Conservation (phyloP, 2,888 invertebrate genomes). For the Alloscopus bannaensis region DNA sequence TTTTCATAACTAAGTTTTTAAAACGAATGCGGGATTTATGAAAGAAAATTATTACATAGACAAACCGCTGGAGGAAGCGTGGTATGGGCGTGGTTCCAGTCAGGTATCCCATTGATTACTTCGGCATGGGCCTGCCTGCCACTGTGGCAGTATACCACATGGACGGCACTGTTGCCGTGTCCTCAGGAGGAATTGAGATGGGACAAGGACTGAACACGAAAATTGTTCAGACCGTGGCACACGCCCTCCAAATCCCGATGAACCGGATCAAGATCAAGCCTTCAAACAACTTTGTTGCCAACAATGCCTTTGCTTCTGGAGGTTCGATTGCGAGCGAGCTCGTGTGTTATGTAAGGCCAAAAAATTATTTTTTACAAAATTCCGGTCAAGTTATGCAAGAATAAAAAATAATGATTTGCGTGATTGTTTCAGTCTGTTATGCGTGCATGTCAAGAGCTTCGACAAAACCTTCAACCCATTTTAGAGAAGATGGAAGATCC, state of each 20-base stretch:
- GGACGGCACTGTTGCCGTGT: conserved; percentile 51
- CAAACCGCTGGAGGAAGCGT: conserved; percentile 88
- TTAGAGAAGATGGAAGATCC: conserved; percentile 73
- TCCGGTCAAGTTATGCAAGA: no score
- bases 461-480: conserved; percentile 74
- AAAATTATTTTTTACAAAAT: neutral
- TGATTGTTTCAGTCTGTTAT: conserved; percentile 73
- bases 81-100: conserved; percentile 80
- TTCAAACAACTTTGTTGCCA: conserved; percentile 73
- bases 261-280: conserved; percentile 74
- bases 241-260: conserved; percentile 75
- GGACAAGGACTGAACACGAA: conserved; percentile 77
- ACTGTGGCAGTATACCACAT: conserved; percentile 51
- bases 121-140: conserved; percentile 60
- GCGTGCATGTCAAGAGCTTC: conserved; percentile 75
- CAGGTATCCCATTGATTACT: conserved; percentile 79
- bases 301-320: conserved; percentile 75
- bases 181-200: conserved; percentile 76
- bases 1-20: no score
- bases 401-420: neutral
- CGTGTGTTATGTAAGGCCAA: conserved; percentile 73
- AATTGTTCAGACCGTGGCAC: conserved; percentile 75
- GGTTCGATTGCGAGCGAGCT: conserved; percentile 75
- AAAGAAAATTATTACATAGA: conserved; percentile 75
- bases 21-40: no score